Evolutionary conservation across 2,888 invertebrate species (phyloP), one percentile per base, ranked within the genome.

Genomic region (Crematogaster levior): DNA sequence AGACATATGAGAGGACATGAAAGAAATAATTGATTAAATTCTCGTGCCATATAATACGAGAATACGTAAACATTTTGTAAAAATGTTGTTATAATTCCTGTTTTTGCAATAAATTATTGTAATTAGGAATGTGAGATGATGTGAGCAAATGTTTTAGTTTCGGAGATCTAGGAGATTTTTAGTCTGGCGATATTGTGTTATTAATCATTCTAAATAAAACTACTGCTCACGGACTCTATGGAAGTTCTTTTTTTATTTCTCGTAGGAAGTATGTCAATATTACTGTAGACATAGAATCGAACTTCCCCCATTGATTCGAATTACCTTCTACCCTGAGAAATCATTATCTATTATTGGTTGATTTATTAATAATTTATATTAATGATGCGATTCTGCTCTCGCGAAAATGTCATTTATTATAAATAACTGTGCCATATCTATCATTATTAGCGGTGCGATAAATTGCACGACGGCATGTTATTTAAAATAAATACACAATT

Each of bases 171-270:
- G 18, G 10, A 77, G 30, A 56, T 58, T 40, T 40, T 34, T 65
- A 77, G 12, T 46, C 24, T 58, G 56, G 1, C 40, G 12, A 77
- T 4, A 70, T 58, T 79, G 12, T n/a, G 51, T 34, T 77, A 68
- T 79, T 56, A 79, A 56, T 43, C 5, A 34, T 43, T 70, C 34
- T 46, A 66, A 79, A 79, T 79, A 79, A 79, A 79, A 56, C 9
- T 58, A 43, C 9, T 77, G 34, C 56, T 46, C 24, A 66, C 30
- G 53, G 21, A 6, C n/a, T n/a, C 27, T 63, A 51, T 65, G 53
- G 18, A 66, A 66, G 40, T 30, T 75, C 6, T 37, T 68, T 46
- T 34, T 58, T 58, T 77, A 68, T 56, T 79, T 68, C 65, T 75
- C 12, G 21, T 37, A 75, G 24, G 37, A 51, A 74, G 3, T 27